A percentile compares a stretch with the other conserved stretches of the same genome.
These are phyloP conservation scores for Ophion ellenae DNA, from an alignment of 2,888 invertebrate genomes.

Conservation along the genomic window DNA sequence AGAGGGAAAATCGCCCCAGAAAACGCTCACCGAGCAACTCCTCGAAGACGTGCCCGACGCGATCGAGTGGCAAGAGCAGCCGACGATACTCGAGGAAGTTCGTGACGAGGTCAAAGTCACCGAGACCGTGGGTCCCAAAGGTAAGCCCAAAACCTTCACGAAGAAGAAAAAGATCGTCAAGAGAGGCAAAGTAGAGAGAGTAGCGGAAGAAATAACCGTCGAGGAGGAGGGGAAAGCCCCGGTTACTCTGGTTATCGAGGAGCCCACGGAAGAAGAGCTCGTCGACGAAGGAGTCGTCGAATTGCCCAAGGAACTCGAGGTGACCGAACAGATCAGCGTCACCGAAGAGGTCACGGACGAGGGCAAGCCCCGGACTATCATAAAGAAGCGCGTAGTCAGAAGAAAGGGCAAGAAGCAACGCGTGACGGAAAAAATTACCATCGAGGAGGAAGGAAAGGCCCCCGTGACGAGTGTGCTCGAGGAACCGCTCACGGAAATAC, in stretches of 20 bases:
- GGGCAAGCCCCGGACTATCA: conserved; percentile 74
- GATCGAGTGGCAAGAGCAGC: conserved; percentile 52
- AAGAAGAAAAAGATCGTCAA: conserved; percentile 79
- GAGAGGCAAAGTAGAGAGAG: conserved; percentile 76
- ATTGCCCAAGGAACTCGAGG: conserved; percentile 45
- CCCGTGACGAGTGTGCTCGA: conserved; percentile 70
- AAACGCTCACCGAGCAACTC: conserved; percentile 72
- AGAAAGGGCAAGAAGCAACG: conserved; percentile 69
- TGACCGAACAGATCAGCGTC: conserved; percentile 66
- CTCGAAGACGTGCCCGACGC: conserved; percentile 70
- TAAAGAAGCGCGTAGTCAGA: conserved; percentile 73
- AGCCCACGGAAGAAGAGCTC: conserved; percentile 76
- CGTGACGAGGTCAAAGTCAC: conserved; percentile 79
- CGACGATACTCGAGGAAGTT: conserved; percentile 68
- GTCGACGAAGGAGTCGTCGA: conserved; percentile 70
- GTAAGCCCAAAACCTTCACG: conserved; percentile 76
- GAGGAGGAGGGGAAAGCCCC: conserved; percentile 82
- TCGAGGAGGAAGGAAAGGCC: conserved; percentile 71
- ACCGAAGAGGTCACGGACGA: conserved; percentile 68
- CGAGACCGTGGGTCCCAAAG: conserved; percentile 76
- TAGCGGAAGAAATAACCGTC: conserved; percentile 82
- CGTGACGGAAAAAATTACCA: conserved; percentile 66
- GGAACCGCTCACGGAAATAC: conserved; percentile 72
- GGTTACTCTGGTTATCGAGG: conserved; percentile 82
- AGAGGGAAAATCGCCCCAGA: conserved; percentile 81